Percentiles rank a stretch among this genome's conserved stretches.
phyloP scores from a whole-genome alignment of 2,797 vertebrate species.

The Takifugu rubripes region DNA sequence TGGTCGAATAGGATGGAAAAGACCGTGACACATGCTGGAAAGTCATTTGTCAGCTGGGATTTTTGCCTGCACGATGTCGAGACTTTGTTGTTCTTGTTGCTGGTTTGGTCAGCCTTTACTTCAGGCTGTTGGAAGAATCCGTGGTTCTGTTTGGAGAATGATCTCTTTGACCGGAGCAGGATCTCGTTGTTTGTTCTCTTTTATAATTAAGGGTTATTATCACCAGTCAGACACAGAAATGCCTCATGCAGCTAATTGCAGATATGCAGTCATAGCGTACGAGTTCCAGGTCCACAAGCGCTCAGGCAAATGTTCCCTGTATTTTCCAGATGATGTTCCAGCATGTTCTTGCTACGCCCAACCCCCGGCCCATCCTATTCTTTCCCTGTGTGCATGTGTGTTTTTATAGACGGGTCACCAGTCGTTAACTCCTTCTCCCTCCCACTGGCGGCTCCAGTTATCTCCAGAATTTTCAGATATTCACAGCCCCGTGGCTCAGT shows the following conservation, averaged over 20 bases:
- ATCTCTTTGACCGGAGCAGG: not conserved
- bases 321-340: constrained; percentile 71
- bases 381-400: constrained; percentile 52
- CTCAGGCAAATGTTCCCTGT: constrained; percentile 55
- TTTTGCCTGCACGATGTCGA: constrained; percentile 12
- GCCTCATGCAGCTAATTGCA: constrained; percentile 40
- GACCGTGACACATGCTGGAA: constrained; percentile 40
- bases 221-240: constrained; percentile 60
- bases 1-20: constrained; percentile 39
- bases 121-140: constrained; percentile 22
- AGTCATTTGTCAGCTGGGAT: constrained; percentile 32
- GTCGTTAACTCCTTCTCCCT: constrained; percentile 37
- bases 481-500: constrained; percentile 19
- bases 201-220: constrained; percentile 12
- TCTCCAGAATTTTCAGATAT: constrained; percentile 43
- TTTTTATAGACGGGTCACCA: constrained; percentile 65
- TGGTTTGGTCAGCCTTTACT: constrained; percentile 14
- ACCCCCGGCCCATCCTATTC: constrained; percentile 33
- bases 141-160: constrained; percentile 15
- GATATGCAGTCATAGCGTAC: constrained; percentile 8
- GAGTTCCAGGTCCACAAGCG: constrained; percentile 37
- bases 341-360: constrained; percentile 25
- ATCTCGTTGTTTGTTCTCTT: not conserved
- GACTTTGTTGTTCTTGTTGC: constrained; percentile 7
- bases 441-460: constrained; percentile 40